These are phyloP conservation scores for Prinia subflava DNA, from an alignment of 2,113 vertebrate species.

Conservation along the genomic window DNA sequence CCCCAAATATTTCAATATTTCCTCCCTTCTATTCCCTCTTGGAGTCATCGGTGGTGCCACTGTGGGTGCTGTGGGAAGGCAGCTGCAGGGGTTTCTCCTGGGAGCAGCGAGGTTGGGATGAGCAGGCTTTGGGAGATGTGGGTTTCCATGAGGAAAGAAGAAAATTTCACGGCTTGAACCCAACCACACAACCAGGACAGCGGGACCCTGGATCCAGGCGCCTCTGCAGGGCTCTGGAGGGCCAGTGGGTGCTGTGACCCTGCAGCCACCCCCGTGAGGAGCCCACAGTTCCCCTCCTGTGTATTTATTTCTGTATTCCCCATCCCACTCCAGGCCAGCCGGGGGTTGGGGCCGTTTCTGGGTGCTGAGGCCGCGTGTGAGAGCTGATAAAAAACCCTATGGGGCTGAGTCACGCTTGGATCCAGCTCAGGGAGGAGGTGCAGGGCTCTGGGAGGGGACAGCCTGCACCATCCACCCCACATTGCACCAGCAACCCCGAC, in stretches of 20 bases:
- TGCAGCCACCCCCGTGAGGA: not conserved
- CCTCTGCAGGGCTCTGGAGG: not conserved
- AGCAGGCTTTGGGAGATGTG: not conserved
- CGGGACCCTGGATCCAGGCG: fast-evolving
- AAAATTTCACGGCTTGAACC: not conserved
- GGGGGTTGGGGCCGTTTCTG: not conserved
- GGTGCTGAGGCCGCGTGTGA: not conserved
- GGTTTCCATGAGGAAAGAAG: not conserved
- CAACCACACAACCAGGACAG: fast-evolving
- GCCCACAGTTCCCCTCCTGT: fast-evolving
- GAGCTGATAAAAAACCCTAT: not conserved
- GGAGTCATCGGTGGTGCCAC: not conserved
- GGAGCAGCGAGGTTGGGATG: not conserved
- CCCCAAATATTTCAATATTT: not conserved
- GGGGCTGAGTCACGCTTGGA: not conserved
- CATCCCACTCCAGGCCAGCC: not conserved
- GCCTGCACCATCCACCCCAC: fast-evolving
- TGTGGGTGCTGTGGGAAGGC: not conserved
- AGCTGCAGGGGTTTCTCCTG: not conserved
- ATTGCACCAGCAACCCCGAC: not conserved
- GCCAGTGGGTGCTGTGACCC: fast-evolving
- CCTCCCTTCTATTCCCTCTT: not conserved
- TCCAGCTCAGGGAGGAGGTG: not conserved
- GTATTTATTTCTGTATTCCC: not conserved
- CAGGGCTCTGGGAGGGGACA: not conserved